phyloP scores from a whole-genome alignment of 2,888 invertebrate species.

The Saturnia japonica region DNA sequence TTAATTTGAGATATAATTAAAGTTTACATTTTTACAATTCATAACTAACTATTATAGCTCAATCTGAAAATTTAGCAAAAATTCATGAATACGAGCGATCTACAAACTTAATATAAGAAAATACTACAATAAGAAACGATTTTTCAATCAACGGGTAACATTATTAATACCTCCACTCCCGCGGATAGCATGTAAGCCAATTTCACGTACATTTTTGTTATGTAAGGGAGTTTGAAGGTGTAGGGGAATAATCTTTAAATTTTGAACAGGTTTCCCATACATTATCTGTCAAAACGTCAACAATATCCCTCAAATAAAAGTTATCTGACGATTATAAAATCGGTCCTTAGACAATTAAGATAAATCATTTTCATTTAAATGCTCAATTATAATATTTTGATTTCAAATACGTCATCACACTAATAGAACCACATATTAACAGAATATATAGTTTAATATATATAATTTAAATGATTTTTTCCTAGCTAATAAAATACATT shows the following conservation, averaged over 20 bases:
- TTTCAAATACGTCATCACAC: not conserved
- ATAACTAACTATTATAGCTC: constrained; percentile 38
- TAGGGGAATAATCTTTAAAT: no score
- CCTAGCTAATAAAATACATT: constrained; percentile 1
- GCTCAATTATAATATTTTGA: not conserved
- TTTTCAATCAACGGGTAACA: no score
- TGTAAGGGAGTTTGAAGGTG: no score
- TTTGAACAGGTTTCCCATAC: no score
- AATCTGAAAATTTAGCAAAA: constrained; percentile 15
- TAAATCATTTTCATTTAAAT: not conserved
- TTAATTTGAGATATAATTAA: constrained; percentile 49
- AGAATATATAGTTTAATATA: not conserved
- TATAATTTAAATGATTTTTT: not conserved
- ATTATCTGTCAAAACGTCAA: no score
- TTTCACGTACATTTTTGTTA: no score
- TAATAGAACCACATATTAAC: not conserved
- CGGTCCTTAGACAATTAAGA: not conserved
- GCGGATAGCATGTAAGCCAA: no score
- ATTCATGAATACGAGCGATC: constrained; percentile 7
- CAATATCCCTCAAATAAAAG: no score
- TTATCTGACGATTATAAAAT: no score
- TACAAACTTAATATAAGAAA: not conserved
- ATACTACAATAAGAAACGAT: no score
- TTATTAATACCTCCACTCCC: no score
- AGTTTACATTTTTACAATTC: constrained; percentile 74